Evolutionary conservation across 2,797 vertebrate species (phyloP).

Genomic region (Macrochelys suwanniensis): DNA sequence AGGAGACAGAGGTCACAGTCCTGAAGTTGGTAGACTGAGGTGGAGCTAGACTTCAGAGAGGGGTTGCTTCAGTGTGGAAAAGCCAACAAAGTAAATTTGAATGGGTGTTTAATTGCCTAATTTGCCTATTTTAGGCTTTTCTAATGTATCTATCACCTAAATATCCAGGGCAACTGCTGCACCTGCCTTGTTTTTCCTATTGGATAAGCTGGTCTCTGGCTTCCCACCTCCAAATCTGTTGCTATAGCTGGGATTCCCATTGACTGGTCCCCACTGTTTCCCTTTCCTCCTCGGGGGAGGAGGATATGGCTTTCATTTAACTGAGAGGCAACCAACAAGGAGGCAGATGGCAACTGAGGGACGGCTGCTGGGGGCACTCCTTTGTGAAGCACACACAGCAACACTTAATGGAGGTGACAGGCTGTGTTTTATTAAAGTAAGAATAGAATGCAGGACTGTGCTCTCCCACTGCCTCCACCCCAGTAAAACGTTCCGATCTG

Average conservation of each 20-base stretch:
- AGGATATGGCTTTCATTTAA: not conserved
- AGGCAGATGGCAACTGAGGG: not conserved
- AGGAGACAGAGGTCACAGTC: not conserved
- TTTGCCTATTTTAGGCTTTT: not conserved
- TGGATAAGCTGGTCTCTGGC: not conserved
- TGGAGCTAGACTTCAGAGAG: slow-evolving; percentile 1
- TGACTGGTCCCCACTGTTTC: not conserved
- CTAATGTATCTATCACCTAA: not conserved
- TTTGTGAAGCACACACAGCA: not conserved
- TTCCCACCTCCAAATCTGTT: not conserved
- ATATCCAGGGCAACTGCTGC: slow-evolving; percentile 2
- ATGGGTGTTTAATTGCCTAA: not conserved
- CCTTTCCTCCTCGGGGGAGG: not conserved
- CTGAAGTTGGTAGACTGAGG: not conserved
- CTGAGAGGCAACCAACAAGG: not conserved
- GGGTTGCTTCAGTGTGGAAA: not conserved
- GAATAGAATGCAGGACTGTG: not conserved
- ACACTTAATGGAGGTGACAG: not conserved
- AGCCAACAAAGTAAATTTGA: not conserved
- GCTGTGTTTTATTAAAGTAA: not conserved
- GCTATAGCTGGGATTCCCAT: not conserved
- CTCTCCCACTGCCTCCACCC: not conserved
- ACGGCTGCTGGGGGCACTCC: not conserved
- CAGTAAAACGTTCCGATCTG: not conserved
- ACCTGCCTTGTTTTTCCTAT: slow-evolving; percentile 26